A percentile compares a stretch with the other conserved stretches of the same genome.
phyloP scores from a whole-genome alignment of 1,140 invertebrate species.

The Drosophila navojoa region DNA sequence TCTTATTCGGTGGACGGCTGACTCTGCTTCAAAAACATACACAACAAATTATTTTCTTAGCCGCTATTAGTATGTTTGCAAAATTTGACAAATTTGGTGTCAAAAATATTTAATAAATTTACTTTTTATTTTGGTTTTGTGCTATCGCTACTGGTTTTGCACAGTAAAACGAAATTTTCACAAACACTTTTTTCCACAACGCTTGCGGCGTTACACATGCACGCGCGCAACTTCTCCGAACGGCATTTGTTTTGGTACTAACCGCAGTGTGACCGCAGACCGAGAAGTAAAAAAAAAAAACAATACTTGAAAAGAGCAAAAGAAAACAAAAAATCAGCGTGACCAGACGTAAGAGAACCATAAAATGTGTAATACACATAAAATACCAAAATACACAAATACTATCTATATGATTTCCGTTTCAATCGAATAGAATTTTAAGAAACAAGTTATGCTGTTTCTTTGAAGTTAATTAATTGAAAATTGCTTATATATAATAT shows the following conservation, averaged over 20 bases:
- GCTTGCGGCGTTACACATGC: constrained; percentile 47
- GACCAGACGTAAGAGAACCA: background rate
- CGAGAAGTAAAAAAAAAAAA: constrained; percentile 2
- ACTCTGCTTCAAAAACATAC: constrained; percentile 32
- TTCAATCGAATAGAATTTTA: no score
- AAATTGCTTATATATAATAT: no score
- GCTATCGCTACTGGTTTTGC: constrained; percentile 24
- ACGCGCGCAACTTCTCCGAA: constrained; percentile 46
- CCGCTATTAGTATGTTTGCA: constrained; percentile 3
- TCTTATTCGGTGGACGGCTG: constrained; percentile 8
- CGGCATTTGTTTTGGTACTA: constrained; percentile 60
- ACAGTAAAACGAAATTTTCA: constrained; percentile 27
- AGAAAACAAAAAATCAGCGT: constrained; percentile 18
- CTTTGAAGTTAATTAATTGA: no score
- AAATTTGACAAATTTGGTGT: background rate
- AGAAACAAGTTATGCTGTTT: no score
- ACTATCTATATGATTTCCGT: no score
- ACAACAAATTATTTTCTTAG: constrained; percentile 22
- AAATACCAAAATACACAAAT: background rate
- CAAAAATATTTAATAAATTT: constrained; percentile 8
- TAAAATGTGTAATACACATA: no score
- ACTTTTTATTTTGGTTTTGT: constrained; percentile 37
- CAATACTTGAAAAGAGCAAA: constrained; percentile 16
- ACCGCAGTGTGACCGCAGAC: constrained; percentile 36
- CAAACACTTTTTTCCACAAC: constrained; percentile 38